These are phyloP conservation scores for Motacilla tschutschensis DNA, from an alignment of 2,113 vertebrate species.

Conservation along the genomic window DNA sequence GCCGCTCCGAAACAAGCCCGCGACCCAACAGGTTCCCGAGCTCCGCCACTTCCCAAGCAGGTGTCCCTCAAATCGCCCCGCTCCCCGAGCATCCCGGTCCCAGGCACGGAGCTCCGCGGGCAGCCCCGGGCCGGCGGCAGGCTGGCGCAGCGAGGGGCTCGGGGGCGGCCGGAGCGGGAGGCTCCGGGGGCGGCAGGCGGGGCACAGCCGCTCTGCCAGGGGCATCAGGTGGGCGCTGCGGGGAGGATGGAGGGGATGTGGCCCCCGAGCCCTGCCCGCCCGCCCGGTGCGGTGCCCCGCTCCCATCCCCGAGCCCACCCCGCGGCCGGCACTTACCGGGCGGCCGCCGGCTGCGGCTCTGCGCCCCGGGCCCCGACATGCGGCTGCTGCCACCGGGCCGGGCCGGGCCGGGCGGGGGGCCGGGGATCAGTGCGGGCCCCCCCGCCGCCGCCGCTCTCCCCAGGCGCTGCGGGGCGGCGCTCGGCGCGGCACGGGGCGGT, in stretches of 20 bases:
- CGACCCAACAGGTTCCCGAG: constrained; percentile 5
- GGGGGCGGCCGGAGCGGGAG: neutral
- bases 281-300: neutral
- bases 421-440: too few relatives aligned
- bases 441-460: too few relatives aligned
- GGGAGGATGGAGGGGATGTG: neutral
- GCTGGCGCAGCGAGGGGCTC: neutral
- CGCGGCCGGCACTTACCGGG: constrained; percentile 10
- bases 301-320: neutral
- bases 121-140: neutral
- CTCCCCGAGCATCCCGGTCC: neutral
- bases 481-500: neutral
- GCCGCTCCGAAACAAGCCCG: neutral
- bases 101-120: neutral
- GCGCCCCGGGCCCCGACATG: constrained; percentile 31
- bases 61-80: neutral
- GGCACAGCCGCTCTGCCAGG: neutral
- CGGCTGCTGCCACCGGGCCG: neutral
- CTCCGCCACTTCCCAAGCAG: neutral
- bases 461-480: neutral
- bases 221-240: neutral
- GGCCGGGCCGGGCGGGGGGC: neutral
- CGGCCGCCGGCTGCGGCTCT: constrained; percentile 36
- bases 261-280: neutral
- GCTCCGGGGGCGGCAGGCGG: too few relatives aligned